Evolutionary conservation across 2,797 vertebrate species (phyloP), one percentile per base, ranked within the genome.

Genomic region (Menidia menidia): DNA sequence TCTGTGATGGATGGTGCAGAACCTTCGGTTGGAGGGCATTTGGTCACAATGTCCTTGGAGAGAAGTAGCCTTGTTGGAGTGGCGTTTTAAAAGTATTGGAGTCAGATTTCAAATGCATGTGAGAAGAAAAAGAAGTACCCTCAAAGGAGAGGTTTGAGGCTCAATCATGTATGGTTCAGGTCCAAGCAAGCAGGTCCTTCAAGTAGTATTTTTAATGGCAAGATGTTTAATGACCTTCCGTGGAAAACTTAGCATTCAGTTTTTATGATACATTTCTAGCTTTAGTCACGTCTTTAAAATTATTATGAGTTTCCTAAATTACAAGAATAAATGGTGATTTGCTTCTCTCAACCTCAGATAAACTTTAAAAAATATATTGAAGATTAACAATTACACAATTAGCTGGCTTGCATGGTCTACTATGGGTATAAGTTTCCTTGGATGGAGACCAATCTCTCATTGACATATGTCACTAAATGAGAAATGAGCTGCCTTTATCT

Each of bases 1-100:
- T 71, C 16, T 10, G 13, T 66, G 71, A 77, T 65, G 2, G 35
- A 78, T 52, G 68, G 31, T 51, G 7, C 14, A n/a, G 19, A 12
- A 16, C 4, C 6, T 58, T 52, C 35, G 44, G 1, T 25, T 62
- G 6, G 31, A 41, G 53, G 70, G 4, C 52, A 18, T 74, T 61
- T 56, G 56, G 60, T 68, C 42, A 56, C 1, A 48, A 14, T 18
- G 9, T 48, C 47, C 47, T 48, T 9, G 11, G 47, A 7, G 31
- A 51, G 48, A 43, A 43, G 48, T 31, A n/a, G 61, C 39, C 44
- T 41, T 15, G 0, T 6, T 14, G 30, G 35, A 43, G 16, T 66
- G 43, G 66, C 25, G 12, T 31, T 39, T 39, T 39, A 39, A 39
- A 39, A 10, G 35, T 39, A 39, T 39, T 60, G 25, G 31, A 51